Percentiles rank a stretch among this genome's conserved stretches.
These are phyloP conservation scores for Pseudopipra pipra DNA, from an alignment of 2,113 vertebrate species.

Conservation along the genomic window DNA sequence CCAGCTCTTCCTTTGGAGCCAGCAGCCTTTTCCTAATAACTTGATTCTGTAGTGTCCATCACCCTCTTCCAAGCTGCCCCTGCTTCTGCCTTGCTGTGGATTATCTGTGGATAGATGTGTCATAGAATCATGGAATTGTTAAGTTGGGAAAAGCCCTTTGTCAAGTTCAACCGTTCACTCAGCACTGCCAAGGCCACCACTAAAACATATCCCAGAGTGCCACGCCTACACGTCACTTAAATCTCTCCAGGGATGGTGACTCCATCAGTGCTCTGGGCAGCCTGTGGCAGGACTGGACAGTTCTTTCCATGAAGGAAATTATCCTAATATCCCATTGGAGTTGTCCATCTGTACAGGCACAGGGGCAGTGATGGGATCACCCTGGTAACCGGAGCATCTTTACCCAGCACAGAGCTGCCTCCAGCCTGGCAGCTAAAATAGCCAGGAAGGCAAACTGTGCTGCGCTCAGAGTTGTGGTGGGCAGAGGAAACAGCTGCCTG, in stretches of 20 bases:
- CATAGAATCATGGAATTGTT: rapidly evolving
- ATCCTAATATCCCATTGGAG: rapidly evolving
- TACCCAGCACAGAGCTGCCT: neutral
- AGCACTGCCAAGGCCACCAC: neutral
- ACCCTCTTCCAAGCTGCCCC: neutral
- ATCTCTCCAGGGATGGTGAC: neutral
- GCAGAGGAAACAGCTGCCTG: neutral
- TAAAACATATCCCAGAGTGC: neutral
- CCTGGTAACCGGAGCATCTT: rapidly evolving
- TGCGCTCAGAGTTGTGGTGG: neutral
- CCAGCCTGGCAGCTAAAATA: rapidly evolving
- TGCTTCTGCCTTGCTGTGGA: rapidly evolving
- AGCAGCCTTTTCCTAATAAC: rapidly evolving
- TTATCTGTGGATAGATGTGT: rapidly evolving
- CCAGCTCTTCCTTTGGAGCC: neutral
- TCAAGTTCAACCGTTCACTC: neutral
- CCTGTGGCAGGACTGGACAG: neutral
- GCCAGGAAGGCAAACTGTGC: neutral
- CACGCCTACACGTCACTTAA: rapidly evolving
- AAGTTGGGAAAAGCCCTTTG: neutral
- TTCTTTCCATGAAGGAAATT: neutral
- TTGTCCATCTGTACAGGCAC: rapidly evolving
- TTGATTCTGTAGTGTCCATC: rapidly evolving
- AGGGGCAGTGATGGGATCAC: neutral
- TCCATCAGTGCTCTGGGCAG: neutral